Evolutionary conservation across 2,797 vertebrate species (phyloP), one percentile per base, ranked within the genome.

Genomic region (Dicrostonyx torquatus): DNA sequence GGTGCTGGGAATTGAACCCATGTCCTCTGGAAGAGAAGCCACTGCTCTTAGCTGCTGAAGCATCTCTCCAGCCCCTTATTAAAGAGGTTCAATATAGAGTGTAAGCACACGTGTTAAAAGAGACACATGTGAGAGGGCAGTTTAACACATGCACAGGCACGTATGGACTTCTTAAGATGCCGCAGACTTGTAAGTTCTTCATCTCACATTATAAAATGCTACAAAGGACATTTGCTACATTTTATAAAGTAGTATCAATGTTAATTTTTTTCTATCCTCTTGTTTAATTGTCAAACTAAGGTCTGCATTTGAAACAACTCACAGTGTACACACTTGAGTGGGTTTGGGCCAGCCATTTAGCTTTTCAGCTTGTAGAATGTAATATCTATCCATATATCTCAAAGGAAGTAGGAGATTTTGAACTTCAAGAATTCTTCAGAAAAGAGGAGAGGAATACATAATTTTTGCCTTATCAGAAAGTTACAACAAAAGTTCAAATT

Each of bases 261-360:
- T 78, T 82, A 80, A 34, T 31, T 60, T 96, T 96, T 89, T 50
- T 93, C 43, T 88, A 94, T 64, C 37, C n/a, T 87, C 34, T 62
- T 93, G 31, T 77, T 95, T 53, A 84, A 70, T 90, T 91, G 91
- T 90, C 50, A 60, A 0, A 2, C 2, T 64, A 91, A 94, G 64
- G 72, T 62, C 48, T 91, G 48, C 13, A 34, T 94, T 90, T 91
- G 60, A 95, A 92, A 78, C 12, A 55, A 87, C 88, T 43, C 87
- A 50, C 55, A 37, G n/a, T 76, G 79, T 68, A 53, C 4, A 85
- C 72, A 80, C 70, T 24, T 66, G 26, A 88, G 91, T 84, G 84
- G 76, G 6, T 62, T 88, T 87, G 15, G 14, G 29, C 18, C 22
- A n/a, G 53, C 66, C 26, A 26, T 76, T 80, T 72, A 40, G 40